These are phyloP conservation scores for Bubo blakistoni DNA, from an alignment of 2,113 vertebrate genomes.

Conservation along the genomic window DNA sequence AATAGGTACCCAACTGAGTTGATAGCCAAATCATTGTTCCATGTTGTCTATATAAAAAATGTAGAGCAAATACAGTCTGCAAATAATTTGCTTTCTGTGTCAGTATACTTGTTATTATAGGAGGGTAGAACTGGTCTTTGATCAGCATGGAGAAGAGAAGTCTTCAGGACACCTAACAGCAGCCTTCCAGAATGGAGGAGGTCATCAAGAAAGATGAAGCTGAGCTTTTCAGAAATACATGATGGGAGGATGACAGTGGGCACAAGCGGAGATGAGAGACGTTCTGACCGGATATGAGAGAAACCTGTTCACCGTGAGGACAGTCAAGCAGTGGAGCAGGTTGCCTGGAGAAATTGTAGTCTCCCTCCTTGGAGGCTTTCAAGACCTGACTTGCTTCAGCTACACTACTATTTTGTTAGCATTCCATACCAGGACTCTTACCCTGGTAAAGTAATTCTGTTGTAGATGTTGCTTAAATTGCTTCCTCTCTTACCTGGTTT, in stretches of 20 bases:
- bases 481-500: background rate
- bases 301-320: background rate
- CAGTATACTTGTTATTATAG: background rate
- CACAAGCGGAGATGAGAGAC: background rate
- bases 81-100: background rate
- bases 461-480: background rate
- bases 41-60: background rate
- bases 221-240: accelerated
- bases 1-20: accelerated
- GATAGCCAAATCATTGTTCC: background rate
- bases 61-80: background rate
- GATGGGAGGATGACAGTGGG: background rate
- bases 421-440: background rate
- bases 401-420: background rate
- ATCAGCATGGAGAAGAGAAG: background rate
- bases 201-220: background rate
- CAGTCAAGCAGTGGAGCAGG: background rate
- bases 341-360: background rate
- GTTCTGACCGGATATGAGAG: background rate
- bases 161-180: background rate
- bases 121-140: background rate
- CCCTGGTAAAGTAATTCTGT: background rate
- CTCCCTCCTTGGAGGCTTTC: background rate
- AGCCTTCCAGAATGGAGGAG: background rate
- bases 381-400: background rate